A percentile compares a stretch with the other conserved stretches of the same genome.
phyloP scores from a whole-genome alignment of 2,113 vertebrate genomes.

The Callopanchax toddi region DNA sequence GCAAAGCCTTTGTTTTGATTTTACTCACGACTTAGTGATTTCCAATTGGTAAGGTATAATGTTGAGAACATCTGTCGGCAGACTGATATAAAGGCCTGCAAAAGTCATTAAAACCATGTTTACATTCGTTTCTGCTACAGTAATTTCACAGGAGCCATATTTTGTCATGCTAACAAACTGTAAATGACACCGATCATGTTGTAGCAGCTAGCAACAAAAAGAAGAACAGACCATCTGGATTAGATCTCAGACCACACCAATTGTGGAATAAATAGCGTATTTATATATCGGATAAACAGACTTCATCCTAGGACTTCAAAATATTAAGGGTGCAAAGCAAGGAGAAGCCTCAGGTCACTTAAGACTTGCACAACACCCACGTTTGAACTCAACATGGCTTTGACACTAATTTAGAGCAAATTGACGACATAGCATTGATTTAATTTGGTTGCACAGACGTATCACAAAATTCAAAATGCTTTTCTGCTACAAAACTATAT shows the following conservation, averaged over 20 bases:
- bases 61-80: constrained; percentile 1
- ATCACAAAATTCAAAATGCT: not conserved
- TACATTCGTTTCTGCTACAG: not conserved
- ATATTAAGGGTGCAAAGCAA: not conserved
- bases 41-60: not conserved
- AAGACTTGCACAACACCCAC: not conserved
- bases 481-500: no score
- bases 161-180: not conserved
- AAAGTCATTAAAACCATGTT: not conserved
- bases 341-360: not conserved
- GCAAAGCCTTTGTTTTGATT: not conserved
- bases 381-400: not conserved
- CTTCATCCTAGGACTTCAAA: not conserved
- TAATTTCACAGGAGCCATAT: no score
- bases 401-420: not conserved
- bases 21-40: constrained; percentile 3
- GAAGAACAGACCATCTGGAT: not conserved
- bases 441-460: not conserved
- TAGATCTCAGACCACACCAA: not conserved
- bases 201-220: not conserved
- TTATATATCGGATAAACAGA: not conserved
- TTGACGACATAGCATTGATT: no score
- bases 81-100: not conserved
- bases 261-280: not conserved
- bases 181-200: not conserved